Evolutionary conservation across 2,888 invertebrate species (phyloP), one percentile per base, ranked within the genome.

Genomic region (Dastarcus helophoroides): DNA sequence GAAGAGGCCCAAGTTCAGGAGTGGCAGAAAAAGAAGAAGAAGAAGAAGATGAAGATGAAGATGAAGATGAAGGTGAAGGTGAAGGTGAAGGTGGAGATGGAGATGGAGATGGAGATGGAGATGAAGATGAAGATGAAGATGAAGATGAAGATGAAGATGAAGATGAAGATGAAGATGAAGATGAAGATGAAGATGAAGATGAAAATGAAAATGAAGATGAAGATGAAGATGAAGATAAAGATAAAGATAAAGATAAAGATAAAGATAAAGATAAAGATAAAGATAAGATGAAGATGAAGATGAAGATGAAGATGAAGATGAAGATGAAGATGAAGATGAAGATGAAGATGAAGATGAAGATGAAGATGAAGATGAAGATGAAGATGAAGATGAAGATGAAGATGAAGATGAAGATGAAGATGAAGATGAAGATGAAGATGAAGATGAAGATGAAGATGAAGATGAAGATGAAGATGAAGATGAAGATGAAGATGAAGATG

Each of bases 41-140:
- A 25, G 32, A 24, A 33, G 34, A 23, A 23, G 34, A n/a, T n/a
- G n/a, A n/a, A n/a, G n/a, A n/a, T n/a, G n/a, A n/a, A n/a, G n/a
- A n/a, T n/a, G n/a, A n/a, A n/a, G n/a, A n/a, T n/a, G n/a, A n/a
- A n/a, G n/a, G n/a, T n/a, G n/a, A n/a, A n/a, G n/a, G n/a, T n/a
- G n/a, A n/a, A n/a, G n/a, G n/a, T n/a, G n/a, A n/a, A n/a, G n/a
- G n/a, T n/a, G n/a, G n/a, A n/a, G n/a, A n/a, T n/a, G n/a, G n/a
- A n/a, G n/a, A n/a, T n/a, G n/a, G n/a, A n/a, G n/a, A n/a, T n/a
- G n/a, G n/a, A n/a, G n/a, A n/a, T n/a, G n/a, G n/a, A n/a, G n/a
- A n/a, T n/a, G n/a, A n/a, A n/a, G n/a, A n/a, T n/a, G 32, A 24
- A 23, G 34, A 34, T 33, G 32, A 31, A 24, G 25, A 26, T 15